Percentiles rank a stretch among this genome's conserved stretches.
These are phyloP conservation scores for Ceramica pisi DNA, from an alignment of 2,888 invertebrate genomes.

Conservation along the genomic window DNA sequence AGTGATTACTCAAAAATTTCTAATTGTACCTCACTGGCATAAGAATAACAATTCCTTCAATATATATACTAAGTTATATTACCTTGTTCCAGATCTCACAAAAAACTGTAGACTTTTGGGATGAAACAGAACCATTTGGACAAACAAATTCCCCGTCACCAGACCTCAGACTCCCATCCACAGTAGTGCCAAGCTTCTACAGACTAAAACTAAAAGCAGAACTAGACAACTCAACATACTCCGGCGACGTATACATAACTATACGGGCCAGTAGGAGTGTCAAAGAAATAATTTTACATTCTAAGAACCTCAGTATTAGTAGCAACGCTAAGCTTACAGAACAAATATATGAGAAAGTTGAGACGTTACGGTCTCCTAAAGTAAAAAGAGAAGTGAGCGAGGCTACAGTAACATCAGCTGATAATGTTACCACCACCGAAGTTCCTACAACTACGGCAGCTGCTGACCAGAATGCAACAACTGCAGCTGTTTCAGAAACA, in stretches of 20 bases:
- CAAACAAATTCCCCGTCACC: conserved; percentile 73
- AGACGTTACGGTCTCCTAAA: conserved; percentile 71
- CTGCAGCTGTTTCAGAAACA: conserved; percentile 47
- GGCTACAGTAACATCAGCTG: conserved; percentile 10
- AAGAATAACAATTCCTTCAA: background rate
- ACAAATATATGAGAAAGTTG: conserved; percentile 85
- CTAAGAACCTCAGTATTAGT: conserved; percentile 85
- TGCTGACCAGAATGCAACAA: conserved; percentile 42
- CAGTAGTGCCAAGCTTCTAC: conserved; percentile 90
- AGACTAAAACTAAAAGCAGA: conserved; percentile 90
- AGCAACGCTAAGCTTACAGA: conserved; percentile 83
- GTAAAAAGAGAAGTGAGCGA: conserved; percentile 73
- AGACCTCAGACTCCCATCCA: conserved; percentile 85
- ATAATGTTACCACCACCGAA: conserved; percentile 45
- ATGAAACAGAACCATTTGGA: conserved; percentile 84
- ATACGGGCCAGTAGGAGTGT: conserved; percentile 81
- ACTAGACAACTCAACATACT: conserved; percentile 84
- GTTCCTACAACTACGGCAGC: conserved; percentile 32
- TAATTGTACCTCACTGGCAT: background rate
- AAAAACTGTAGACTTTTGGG: conserved; percentile 81
- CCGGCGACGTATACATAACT: conserved; percentile 87
- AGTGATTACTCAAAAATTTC: background rate
- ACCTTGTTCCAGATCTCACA: conserved; percentile 67
- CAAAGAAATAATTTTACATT: conserved; percentile 88
- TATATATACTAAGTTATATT: background rate